Percentiles rank a stretch among this genome's conserved stretches.
Evolutionary conservation across 2,888 invertebrate species (phyloP).

Genomic region (Scaptomyza tumidula): DNA sequence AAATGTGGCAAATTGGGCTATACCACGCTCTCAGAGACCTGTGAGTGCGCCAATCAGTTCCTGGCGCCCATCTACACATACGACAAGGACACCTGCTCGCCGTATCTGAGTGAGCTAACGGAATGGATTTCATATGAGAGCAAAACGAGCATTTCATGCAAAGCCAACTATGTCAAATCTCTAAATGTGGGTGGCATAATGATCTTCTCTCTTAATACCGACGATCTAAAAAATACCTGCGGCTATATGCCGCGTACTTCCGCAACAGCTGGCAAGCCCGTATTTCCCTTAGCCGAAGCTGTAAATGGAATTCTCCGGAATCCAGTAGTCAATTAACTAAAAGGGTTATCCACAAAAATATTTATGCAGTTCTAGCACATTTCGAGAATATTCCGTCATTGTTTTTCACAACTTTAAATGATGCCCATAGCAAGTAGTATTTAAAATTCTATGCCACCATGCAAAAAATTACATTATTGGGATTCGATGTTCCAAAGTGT

Average conservation of each 20-base stretch:
- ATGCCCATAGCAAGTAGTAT: too few relatives aligned
- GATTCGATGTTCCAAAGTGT: too few relatives aligned
- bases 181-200: constrained; percentile 91
- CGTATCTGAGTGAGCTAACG: constrained; percentile 88
- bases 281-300: constrained; percentile 77
- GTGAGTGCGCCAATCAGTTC: constrained; percentile 87
- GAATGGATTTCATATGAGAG: constrained; percentile 95
- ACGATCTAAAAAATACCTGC: constrained; percentile 88
- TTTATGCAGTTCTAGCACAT: too few relatives aligned
- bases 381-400: too few relatives aligned
- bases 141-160: constrained; percentile 88
- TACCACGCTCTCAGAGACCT: constrained; percentile 89
- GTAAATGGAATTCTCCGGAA: constrained; percentile 41
- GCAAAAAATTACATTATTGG: too few relatives aligned
- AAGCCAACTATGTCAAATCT: constrained; percentile 87
- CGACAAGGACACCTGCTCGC: constrained; percentile 90
- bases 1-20: constrained; percentile 89
- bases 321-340: neutral
- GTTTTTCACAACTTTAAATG: too few relatives aligned
- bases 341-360: too few relatives aligned
- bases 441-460: too few relatives aligned
- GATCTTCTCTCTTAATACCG: constrained; percentile 92
- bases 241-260: constrained; percentile 23
- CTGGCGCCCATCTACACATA: constrained; percentile 86
- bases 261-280: constrained; percentile 21